Evolutionary conservation across 2,797 vertebrate species (phyloP).

Genomic region (Antrozous pallidus): DNA sequence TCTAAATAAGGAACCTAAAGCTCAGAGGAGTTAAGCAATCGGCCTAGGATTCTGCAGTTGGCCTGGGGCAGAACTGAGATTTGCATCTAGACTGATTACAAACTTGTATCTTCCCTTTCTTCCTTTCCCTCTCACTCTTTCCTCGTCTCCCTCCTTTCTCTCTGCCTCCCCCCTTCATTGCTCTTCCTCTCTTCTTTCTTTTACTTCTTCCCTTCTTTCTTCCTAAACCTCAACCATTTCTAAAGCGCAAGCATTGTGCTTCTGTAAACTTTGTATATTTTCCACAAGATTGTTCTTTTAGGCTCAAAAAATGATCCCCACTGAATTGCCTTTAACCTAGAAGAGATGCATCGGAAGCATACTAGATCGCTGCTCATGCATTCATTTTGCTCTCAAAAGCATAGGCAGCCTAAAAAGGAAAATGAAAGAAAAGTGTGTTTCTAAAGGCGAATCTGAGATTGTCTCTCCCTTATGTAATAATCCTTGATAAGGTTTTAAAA

Average conservation of each 20-base stretch:
- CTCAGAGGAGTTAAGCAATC: background rate
- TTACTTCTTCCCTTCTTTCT: background rate
- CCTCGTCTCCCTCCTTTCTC: background rate
- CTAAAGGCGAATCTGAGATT: background rate
- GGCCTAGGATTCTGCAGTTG: background rate
- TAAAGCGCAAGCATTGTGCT: background rate
- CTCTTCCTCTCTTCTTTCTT: background rate
- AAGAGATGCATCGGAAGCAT: background rate
- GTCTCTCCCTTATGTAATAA: background rate
- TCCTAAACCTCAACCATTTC: background rate
- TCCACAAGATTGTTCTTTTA: background rate
- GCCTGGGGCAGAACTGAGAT: background rate
- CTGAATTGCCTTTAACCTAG: background rate
- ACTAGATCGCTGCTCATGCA: background rate
- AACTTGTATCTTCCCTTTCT: background rate
- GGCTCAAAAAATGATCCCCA: background rate
- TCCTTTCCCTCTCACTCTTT: background rate
- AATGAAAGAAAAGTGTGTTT: background rate
- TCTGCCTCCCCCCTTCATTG: no score
- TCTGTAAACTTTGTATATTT: background rate
- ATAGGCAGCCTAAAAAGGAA: background rate
- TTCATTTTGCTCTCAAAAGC: background rate
- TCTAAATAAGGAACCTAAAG: background rate
- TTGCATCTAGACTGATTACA: rapidly evolving
- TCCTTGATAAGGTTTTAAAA: no score